Evolutionary conservation across 2,113 vertebrate genomes (phyloP).

Genomic region (Mus spicilegus): DNA sequence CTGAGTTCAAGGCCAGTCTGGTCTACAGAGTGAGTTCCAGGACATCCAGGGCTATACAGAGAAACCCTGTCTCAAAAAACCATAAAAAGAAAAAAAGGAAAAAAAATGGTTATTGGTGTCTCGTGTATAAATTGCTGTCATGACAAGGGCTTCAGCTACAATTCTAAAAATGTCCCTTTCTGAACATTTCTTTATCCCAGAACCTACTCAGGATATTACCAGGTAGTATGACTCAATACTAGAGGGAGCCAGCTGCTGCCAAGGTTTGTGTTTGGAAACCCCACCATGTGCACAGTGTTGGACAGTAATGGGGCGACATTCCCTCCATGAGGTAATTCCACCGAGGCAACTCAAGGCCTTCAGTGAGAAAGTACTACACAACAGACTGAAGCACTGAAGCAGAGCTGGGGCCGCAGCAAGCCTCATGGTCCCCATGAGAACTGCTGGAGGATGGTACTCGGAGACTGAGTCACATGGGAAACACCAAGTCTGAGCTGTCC

Average conservation of each 20-base stretch:
- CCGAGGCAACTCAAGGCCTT: not conserved
- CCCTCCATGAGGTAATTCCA: not conserved
- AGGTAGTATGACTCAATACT: not conserved
- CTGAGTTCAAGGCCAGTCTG: no score
- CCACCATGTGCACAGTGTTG: accelerated
- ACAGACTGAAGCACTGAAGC: not conserved
- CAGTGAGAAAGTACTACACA: not conserved
- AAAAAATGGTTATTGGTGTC: not conserved
- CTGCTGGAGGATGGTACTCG: not conserved
- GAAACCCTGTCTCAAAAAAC: no score
- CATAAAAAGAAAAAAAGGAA: no score
- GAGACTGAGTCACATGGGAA: not conserved
- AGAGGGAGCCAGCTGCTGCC: not conserved
- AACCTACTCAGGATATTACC: not conserved
- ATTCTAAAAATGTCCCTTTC: slow-evolving; percentile 58
- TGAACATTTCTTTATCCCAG: slow-evolving; percentile 33
- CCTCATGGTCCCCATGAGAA: not conserved
- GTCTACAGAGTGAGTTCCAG: no score
- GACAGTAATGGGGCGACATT: accelerated
- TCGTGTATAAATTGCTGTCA: slow-evolving; percentile 9
- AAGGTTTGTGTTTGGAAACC: accelerated
- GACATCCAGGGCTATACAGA: no score
- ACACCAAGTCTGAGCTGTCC: not conserved
- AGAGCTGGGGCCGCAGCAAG: not conserved
- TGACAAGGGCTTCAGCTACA: slow-evolving; percentile 54